A percentile compares a stretch with the other conserved stretches of the same genome.
These are phyloP conservation scores for Drosophila setosimentum DNA, from an alignment of 2,888 invertebrate species.

Conservation along the genomic window DNA sequence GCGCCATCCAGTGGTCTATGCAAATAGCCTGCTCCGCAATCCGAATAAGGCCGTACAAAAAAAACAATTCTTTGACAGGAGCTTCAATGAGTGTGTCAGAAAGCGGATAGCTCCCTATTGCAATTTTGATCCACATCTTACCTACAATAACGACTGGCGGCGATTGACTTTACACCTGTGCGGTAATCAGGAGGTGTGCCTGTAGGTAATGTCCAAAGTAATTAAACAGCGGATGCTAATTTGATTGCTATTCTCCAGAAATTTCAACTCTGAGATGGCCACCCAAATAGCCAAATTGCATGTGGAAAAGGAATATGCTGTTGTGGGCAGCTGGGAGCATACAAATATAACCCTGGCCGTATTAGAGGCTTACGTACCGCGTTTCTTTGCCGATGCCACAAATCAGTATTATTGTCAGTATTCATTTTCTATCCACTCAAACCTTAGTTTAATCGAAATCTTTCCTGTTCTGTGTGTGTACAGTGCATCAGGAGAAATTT, in stretches of 20 bases:
- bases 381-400: conserved; percentile 91
- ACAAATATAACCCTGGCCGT: conserved; percentile 92
- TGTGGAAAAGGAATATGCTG: conserved; percentile 93
- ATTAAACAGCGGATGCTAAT: neutral
- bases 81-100: conserved; percentile 91
- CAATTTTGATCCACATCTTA: conserved; percentile 89
- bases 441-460: neutral
- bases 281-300: conserved; percentile 92
- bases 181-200: conserved; percentile 92
- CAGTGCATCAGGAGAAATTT: conserved; percentile 52
- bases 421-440: neutral
- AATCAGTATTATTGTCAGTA: conserved; percentile 88
- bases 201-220: conserved; percentile 86
- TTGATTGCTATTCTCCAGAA: conserved; percentile 85
- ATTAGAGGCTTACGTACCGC: conserved; percentile 92
- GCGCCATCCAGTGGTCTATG: conserved; percentile 64
- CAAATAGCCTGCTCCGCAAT: conserved; percentile 51
- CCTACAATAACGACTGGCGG: conserved; percentile 93
- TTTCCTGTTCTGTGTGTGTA: neutral
- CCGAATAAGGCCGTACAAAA: conserved; percentile 34
- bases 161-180: conserved; percentile 94
- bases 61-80: conserved; percentile 61
- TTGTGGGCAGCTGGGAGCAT: conserved; percentile 94
- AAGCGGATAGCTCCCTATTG: conserved; percentile 57
- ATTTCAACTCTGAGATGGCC: conserved; percentile 89